phyloP scores from a whole-genome alignment of 2,797 vertebrate genomes.

The Eutrigla gurnardus region DNA sequence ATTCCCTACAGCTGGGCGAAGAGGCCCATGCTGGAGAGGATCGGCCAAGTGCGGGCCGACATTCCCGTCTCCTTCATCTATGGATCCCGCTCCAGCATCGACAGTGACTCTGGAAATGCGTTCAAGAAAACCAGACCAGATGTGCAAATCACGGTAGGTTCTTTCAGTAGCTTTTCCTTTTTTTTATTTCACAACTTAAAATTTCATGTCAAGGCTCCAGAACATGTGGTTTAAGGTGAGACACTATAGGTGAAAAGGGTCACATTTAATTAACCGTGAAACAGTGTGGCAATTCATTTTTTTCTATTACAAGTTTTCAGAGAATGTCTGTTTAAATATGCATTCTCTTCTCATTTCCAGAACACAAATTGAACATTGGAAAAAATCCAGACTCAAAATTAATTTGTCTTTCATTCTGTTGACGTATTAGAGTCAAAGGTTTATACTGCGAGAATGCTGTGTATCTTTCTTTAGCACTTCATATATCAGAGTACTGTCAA shows the following conservation, averaged over 20 bases:
- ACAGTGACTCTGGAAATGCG: conserved; percentile 90
- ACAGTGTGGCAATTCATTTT: not conserved
- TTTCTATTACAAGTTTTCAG: too few species aligned
- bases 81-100: conserved; percentile 94
- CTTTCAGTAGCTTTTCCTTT: not conserved
- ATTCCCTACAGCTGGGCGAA: conserved; percentile 94
- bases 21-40: conserved; percentile 91
- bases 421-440: not conserved
- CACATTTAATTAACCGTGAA: not conserved
- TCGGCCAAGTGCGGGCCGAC: conserved; percentile 84
- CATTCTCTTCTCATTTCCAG: too few species aligned
- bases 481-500: too few species aligned
- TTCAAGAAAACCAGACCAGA: conserved; percentile 88
- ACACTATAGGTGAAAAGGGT: not conserved
- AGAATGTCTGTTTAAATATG: too few species aligned
- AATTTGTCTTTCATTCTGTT: not conserved
- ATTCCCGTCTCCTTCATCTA: conserved; percentile 94
- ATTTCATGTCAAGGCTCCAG: not conserved
- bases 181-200: not conserved
- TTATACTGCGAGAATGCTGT: not conserved
- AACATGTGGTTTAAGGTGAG: not conserved
- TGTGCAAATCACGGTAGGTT: conserved; percentile 90
- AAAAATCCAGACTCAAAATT: not conserved
- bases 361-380: not conserved
- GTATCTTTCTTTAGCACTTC: too few species aligned